These are phyloP conservation scores for Hydrolagus colliei DNA, from an alignment of 2,797 vertebrate genomes.

Conservation along the genomic window DNA sequence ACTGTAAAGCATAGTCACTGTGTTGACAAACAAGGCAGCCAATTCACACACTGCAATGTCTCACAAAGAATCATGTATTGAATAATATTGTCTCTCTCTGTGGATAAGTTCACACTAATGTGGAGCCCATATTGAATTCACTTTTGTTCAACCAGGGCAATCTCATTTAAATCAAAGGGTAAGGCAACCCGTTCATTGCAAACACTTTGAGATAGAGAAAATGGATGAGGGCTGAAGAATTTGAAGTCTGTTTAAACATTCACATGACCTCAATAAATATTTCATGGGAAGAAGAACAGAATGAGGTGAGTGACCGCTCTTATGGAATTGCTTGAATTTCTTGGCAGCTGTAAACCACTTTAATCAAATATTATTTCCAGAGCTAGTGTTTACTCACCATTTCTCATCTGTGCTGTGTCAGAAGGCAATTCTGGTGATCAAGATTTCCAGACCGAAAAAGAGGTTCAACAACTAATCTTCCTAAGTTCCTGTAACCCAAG, in stretches of 20 bases:
- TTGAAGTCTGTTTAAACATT: slow-evolving; percentile 23
- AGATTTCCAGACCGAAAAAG: slow-evolving; percentile 15
- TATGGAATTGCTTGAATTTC: slow-evolving; percentile 20
- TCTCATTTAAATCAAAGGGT: neutral
- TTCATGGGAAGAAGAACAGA: slow-evolving; percentile 8
- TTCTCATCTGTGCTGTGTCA: slow-evolving; percentile 12
- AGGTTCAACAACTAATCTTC: neutral
- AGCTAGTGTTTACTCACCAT: slow-evolving; percentile 21
- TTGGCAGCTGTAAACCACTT: slow-evolving; percentile 22
- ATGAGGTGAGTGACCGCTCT: slow-evolving; percentile 19
- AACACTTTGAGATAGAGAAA: slow-evolving; percentile 3
- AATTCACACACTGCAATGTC: too few species aligned
- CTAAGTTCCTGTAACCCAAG: too few species aligned
- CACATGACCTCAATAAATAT: slow-evolving; percentile 27
- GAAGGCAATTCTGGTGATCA: neutral
- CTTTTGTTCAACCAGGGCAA: neutral
- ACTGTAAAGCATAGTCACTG: too few species aligned
- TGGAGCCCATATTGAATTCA: neutral
- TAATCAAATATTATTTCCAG: slow-evolving; percentile 29
- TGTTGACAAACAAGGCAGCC: too few species aligned
- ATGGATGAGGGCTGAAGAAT: slow-evolving; percentile 16
- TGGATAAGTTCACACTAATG: neutral
- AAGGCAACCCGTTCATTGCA: slow-evolving; percentile 22
- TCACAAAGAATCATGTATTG: too few species aligned
- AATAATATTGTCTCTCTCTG: too few species aligned